A percentile compares a stretch with the other conserved stretches of the same genome.
These are phyloP conservation scores for Yoshiicerus persimilis DNA, from an alignment of 1,140 invertebrate species.

Conservation along the genomic window DNA sequence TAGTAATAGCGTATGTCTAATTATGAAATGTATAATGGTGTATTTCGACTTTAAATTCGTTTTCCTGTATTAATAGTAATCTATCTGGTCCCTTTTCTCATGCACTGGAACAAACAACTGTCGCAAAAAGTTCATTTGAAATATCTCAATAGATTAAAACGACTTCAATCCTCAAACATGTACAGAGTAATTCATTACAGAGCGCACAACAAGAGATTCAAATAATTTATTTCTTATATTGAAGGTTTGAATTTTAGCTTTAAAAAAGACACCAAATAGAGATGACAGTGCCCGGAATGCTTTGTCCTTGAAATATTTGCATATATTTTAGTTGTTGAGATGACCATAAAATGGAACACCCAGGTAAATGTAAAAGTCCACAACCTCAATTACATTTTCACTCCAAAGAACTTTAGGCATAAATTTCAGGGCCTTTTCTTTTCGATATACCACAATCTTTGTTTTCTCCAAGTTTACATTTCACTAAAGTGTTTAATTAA, in stretches of 20 bases:
- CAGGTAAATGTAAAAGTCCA: conserved; percentile 14
- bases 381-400: too few species aligned
- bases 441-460: conserved; percentile 19
- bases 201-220: neutral
- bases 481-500: neutral
- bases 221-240: neutral
- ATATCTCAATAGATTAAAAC: neutral
- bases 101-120: too few species aligned
- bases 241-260: neutral
- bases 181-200: neutral
- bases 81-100: too few species aligned
- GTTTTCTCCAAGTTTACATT: conserved; percentile 30
- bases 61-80: too few species aligned
- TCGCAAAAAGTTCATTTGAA: conserved; percentile 8
- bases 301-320: neutral
- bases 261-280: neutral
- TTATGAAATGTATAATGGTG: too few species aligned
- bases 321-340: neutral
- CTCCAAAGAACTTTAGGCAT: too few species aligned
- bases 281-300: neutral
- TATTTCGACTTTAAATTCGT: too few species aligned
- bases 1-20: too few species aligned
- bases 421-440: neutral
- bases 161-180: neutral
- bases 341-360: conserved; percentile 11